These are phyloP conservation scores for Scopus umbretta DNA, from an alignment of 2,113 vertebrate species.

Conservation along the genomic window DNA sequence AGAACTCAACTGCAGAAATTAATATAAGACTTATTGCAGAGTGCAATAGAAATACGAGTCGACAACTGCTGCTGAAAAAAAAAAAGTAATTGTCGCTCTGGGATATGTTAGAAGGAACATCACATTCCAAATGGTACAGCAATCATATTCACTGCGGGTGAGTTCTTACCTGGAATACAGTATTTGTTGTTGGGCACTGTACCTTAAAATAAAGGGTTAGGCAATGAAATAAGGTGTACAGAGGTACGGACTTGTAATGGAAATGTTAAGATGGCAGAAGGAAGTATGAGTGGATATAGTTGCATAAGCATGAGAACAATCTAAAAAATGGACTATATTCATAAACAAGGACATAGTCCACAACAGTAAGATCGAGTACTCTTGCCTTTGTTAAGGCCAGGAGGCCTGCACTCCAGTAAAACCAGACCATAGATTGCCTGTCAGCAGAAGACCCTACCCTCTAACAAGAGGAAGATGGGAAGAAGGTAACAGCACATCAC, in stretches of 20 bases:
- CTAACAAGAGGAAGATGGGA: neutral
- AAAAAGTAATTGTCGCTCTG: neutral
- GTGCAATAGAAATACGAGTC: neutral
- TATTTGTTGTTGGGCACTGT: neutral
- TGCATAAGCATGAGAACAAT: neutral
- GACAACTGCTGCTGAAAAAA: neutral
- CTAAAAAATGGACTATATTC: neutral
- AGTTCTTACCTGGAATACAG: neutral
- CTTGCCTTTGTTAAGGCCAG: neutral
- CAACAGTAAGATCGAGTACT: neutral
- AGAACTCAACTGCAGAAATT: neutral
- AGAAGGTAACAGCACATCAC: neutral
- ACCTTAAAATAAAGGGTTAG: neutral
- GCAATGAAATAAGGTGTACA: neutral
- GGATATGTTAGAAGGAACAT: neutral
- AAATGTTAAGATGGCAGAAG: neutral
- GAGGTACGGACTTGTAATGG: neutral
- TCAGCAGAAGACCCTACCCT: neutral
- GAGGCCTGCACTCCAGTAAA: neutral
- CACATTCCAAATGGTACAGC: neutral
- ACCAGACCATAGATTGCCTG: neutral
- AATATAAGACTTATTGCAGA: neutral
- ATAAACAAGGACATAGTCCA: neutral
- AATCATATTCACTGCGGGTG: neutral
- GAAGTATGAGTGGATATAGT: neutral